Percentiles rank a stretch among this genome's conserved stretches.
phyloP scores from a whole-genome alignment of 2,113 vertebrate genomes.

The Mormyrus iriodes region DNA sequence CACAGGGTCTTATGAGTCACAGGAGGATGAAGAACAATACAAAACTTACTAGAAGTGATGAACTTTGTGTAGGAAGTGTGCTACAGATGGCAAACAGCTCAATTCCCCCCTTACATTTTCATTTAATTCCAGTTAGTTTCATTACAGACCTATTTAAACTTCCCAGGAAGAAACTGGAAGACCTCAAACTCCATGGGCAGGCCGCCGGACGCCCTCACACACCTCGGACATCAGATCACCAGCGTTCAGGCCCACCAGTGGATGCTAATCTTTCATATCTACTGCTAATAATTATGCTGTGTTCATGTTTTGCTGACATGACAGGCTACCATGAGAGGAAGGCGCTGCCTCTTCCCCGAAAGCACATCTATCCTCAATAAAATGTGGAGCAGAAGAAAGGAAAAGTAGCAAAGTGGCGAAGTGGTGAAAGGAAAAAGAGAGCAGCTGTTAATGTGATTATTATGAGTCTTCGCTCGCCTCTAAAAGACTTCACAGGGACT shows the following conservation, averaged over 20 bases:
- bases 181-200: neutral
- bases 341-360: neutral
- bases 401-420: neutral
- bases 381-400: neutral
- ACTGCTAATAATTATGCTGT: neutral
- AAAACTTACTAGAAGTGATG: neutral
- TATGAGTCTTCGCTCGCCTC: neutral
- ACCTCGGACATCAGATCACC: neutral
- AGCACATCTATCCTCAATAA: neutral
- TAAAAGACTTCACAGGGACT: neutral
- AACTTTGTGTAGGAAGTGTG: neutral
- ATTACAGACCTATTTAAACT: neutral
- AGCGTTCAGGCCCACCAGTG: neutral
- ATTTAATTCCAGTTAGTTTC: neutral
- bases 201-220: neutral
- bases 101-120: neutral
- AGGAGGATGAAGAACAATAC: neutral
- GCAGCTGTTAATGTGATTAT: neutral
- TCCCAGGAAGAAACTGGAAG: neutral
- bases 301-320: neutral
- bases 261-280: neutral
- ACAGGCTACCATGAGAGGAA: neutral
- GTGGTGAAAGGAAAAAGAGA: neutral
- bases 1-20: slow-evolving; percentile 22
- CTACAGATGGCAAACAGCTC: neutral